Conservation (phyloP, 2,113 vertebrate genomes). For the Limnothrissa miodon region DNA sequence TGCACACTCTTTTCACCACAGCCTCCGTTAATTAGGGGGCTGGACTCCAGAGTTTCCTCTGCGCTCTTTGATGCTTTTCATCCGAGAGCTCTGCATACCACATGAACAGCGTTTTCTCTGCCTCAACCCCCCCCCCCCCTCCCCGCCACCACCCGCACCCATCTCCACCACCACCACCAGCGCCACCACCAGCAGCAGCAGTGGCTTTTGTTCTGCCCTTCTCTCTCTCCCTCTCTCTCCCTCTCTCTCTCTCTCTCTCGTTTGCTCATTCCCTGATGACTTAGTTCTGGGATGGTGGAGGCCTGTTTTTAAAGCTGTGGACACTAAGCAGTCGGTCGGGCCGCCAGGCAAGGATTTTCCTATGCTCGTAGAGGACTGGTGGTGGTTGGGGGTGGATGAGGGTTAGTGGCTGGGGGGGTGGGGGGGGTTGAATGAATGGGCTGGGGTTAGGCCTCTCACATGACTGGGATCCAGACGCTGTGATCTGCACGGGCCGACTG, state of each 20-base stretch:
- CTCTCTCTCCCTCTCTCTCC: slow-evolving; percentile 16
- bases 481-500: neutral
- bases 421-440: slow-evolving; percentile 19
- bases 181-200: slow-evolving; percentile 12
- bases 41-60: slow-evolving; percentile 77
- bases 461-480: slow-evolving; percentile 26
- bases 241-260: neutral
- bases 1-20: slow-evolving; percentile 87
- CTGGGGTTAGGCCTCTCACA: slow-evolving; percentile 21
- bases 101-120: slow-evolving; percentile 43
- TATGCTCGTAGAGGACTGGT: neutral
- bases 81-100: slow-evolving; percentile 41
- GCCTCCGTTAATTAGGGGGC: slow-evolving; percentile 88
- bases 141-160: neutral
- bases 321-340: neutral
- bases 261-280: slow-evolving; percentile 4
- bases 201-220: slow-evolving; percentile 28
- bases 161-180: slow-evolving; percentile 10
- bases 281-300: slow-evolving; percentile 12
- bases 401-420: neutral
- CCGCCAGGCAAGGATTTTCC: slow-evolving; percentile 10
- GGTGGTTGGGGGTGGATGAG: neutral
- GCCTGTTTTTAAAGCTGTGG: slow-evolving; percentile 11
- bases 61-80: slow-evolving; percentile 66
- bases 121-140: neutral